Conservation (phyloP, 2,888 invertebrate species). For the Leptogaster cylindrica region DNA sequence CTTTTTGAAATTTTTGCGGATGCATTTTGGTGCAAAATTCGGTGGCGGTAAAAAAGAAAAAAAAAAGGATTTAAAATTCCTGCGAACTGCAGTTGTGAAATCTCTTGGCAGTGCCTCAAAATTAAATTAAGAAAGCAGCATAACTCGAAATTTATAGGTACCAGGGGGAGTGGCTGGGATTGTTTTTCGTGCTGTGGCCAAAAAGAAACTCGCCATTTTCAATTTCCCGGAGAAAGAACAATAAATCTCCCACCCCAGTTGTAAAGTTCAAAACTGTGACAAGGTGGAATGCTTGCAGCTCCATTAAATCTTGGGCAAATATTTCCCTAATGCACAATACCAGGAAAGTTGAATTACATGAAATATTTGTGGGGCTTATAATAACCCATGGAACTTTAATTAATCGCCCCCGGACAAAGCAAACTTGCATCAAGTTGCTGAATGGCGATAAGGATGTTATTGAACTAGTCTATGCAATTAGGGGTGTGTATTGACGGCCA, state of each 20-base stretch:
- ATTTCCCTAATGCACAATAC: conserved; percentile 1
- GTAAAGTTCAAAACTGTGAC: conserved; percentile 8
- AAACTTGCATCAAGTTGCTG: too few relatives aligned
- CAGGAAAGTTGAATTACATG: conserved; percentile 1
- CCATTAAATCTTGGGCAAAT: conserved; percentile 5
- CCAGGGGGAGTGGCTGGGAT: background rate
- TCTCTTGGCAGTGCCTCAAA: conserved; percentile 2
- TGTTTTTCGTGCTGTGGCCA: background rate
- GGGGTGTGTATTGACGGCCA: too few relatives aligned
- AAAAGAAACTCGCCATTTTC: conserved; percentile 25
- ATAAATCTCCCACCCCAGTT: conserved; percentile 1
- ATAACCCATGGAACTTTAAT: conserved; percentile 14
- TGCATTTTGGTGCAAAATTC: too few relatives aligned
- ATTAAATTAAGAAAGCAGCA: conserved; percentile 23
- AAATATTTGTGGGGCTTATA: conserved; percentile 14
- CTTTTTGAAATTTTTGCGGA: too few relatives aligned
- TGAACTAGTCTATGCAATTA: too few relatives aligned
- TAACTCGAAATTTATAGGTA: conserved; percentile 31
- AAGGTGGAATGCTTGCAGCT: conserved; percentile 20
- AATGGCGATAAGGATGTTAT: too few relatives aligned
- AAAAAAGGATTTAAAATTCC: too few relatives aligned
- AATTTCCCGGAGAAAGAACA: background rate
- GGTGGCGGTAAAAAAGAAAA: too few relatives aligned
- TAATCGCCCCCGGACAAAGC: conserved; percentile 29
- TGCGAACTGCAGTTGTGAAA: too few relatives aligned